Conservation (phyloP, 2,888 invertebrate genomes). For the Xylophagus ater region DNA sequence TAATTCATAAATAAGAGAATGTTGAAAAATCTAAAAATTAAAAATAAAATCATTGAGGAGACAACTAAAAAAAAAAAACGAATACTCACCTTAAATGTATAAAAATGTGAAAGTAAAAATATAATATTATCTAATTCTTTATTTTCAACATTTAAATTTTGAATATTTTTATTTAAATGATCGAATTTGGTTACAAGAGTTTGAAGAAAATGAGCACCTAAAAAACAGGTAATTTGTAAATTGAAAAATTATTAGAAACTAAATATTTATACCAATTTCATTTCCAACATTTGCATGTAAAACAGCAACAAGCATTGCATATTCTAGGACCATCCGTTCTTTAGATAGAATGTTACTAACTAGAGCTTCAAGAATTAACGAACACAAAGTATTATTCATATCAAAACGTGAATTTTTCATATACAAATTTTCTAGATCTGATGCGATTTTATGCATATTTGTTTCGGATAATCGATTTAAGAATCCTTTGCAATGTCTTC, state of each 20-base stretch:
- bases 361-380: conserved; percentile 59
- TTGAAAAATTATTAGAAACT: conserved; percentile 7
- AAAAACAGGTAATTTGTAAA: conserved; percentile 18
- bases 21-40: conserved; percentile 57
- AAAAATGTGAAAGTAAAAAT: conserved; percentile 66
- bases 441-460: conserved; percentile 74
- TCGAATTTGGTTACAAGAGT: conserved; percentile 57
- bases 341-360: conserved; percentile 51
- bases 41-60: too few species aligned
- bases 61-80: conserved; percentile 1
- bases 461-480: conserved; percentile 78
- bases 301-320: conserved; percentile 69
- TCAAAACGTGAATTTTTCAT: conserved; percentile 67
- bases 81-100: conserved; percentile 67
- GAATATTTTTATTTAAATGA: conserved; percentile 38
- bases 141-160: conserved; percentile 49
- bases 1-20: conserved; percentile 67
- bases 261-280: conserved; percentile 71
- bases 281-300: conserved; percentile 83
- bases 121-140: conserved; percentile 76
- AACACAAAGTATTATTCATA: conserved; percentile 64
- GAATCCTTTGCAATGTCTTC: conserved; percentile 72
- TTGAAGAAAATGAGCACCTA: conserved; percentile 75
- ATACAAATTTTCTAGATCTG: conserved; percentile 69
- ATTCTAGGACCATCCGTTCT: conserved; percentile 70